These are phyloP conservation scores for Myrmecobius fasciatus DNA, from an alignment of 2,113 vertebrate genomes.

Conservation along the genomic window DNA sequence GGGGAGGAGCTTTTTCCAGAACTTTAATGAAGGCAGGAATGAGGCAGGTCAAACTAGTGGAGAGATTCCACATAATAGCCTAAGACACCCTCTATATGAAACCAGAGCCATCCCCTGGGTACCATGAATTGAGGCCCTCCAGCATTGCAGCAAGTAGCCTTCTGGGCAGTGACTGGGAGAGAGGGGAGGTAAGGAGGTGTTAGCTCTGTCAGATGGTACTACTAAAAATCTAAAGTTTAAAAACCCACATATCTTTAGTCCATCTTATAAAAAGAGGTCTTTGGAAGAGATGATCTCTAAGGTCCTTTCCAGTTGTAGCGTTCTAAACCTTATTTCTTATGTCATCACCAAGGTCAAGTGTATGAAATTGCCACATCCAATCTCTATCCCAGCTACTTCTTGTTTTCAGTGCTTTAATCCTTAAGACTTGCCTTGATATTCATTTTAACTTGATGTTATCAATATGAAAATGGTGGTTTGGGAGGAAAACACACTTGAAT, in stretches of 20 bases:
- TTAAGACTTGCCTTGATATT: neutral
- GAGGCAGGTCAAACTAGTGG: constrained; percentile 45
- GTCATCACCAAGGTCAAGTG: neutral
- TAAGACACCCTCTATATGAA: neutral
- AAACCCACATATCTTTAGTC: neutral
- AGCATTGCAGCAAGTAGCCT: neutral
- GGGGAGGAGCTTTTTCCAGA: constrained; percentile 19
- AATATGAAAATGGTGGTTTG: neutral
- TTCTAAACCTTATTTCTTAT: neutral
- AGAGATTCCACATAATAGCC: constrained; percentile 20
- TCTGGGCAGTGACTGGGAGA: neutral
- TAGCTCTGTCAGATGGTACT: neutral
- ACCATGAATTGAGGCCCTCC: neutral
- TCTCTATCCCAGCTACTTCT: neutral
- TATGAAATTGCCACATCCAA: neutral
- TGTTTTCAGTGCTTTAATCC: neutral
- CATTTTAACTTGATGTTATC: neutral
- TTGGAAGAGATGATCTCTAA: neutral
- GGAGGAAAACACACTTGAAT: neutral
- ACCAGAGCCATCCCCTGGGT: neutral
- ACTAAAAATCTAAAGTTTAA: neutral
- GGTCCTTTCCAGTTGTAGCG: neutral
- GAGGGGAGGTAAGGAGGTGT: neutral
- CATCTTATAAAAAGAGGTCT: neutral
- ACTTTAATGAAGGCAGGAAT: constrained; percentile 65